Conservation (phyloP, 2,888 invertebrate species). For the Dryomyza anilis region DNA sequence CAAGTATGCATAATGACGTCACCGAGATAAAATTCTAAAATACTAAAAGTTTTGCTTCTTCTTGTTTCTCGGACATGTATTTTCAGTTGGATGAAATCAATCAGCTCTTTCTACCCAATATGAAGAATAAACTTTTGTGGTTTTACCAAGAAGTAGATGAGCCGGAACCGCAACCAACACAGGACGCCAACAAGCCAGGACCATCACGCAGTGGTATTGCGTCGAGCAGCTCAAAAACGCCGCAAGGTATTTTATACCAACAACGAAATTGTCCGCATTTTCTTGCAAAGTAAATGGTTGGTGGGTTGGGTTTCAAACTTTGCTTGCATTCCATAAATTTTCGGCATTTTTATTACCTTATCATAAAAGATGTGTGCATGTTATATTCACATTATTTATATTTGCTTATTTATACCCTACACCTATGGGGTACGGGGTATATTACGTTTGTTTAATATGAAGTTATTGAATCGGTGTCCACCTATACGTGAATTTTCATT, state of each 20-base stretch:
- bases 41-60: not conserved
- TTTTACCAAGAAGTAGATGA: constrained; percentile 88
- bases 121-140: constrained; percentile 84
- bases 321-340: too few relatives aligned
- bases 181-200: constrained; percentile 62
- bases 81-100: constrained; percentile 83
- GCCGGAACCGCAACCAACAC: constrained; percentile 62
- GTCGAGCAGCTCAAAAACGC: constrained; percentile 59
- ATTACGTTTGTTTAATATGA: not conserved
- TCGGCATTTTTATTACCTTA: too few relatives aligned
- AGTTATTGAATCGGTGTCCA: not conserved
- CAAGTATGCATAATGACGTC: not conserved
- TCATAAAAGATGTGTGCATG: too few relatives aligned
- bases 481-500: not conserved
- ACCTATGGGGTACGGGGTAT: too few relatives aligned
- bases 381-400: too few relatives aligned
- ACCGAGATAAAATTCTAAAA: not conserved
- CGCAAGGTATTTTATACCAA: constrained; percentile 51
- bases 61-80: not conserved
- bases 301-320: too few relatives aligned
- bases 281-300: too few relatives aligned
- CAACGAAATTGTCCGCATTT: too few relatives aligned
- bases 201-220: constrained; percentile 64
- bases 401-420: too few relatives aligned
- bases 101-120: constrained; percentile 82